Percentiles rank a stretch among this genome's conserved stretches.
These are phyloP conservation scores for Rotaria macrura DNA, from an alignment of 2,888 invertebrate genomes.

Conservation along the genomic window DNA sequence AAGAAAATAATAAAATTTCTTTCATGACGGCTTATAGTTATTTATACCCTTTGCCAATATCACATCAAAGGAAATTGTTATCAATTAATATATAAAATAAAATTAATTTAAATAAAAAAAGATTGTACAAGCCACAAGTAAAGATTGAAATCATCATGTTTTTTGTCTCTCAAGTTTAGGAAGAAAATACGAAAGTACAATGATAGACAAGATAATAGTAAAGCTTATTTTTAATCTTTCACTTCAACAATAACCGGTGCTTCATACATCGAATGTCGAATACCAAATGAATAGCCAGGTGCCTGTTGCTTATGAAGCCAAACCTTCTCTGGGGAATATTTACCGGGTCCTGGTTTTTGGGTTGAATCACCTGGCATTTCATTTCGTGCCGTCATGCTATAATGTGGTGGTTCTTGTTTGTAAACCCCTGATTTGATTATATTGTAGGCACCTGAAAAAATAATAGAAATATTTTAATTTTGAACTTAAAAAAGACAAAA, in stretches of 20 bases:
- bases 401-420: slow-evolving; percentile 62
- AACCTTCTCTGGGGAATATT: slow-evolving; percentile 85
- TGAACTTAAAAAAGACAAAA: neutral
- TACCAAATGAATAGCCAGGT: slow-evolving; percentile 49
- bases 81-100: neutral
- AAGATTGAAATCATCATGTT: neutral
- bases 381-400: slow-evolving; percentile 72
- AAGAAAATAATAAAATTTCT: neutral
- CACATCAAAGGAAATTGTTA: neutral
- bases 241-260: slow-evolving; percentile 43
- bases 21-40: neutral
- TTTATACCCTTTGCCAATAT: neutral
- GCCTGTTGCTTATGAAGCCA: slow-evolving; percentile 36
- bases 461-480: neutral
- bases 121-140: neutral
- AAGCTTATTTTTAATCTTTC: slow-evolving; percentile 35
- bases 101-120: neutral
- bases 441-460: slow-evolving; percentile 46
- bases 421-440: slow-evolving; percentile 58
- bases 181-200: neutral
- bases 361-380: slow-evolving; percentile 67
- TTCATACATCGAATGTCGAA: slow-evolving; percentile 49
- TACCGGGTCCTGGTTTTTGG: slow-evolving; percentile 77
- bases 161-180: neutral
- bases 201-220: neutral